Evolutionary conservation across 1,140 invertebrate species (phyloP), one percentile per base, ranked within the genome.

Genomic region (Medauroidea extradentata): DNA sequence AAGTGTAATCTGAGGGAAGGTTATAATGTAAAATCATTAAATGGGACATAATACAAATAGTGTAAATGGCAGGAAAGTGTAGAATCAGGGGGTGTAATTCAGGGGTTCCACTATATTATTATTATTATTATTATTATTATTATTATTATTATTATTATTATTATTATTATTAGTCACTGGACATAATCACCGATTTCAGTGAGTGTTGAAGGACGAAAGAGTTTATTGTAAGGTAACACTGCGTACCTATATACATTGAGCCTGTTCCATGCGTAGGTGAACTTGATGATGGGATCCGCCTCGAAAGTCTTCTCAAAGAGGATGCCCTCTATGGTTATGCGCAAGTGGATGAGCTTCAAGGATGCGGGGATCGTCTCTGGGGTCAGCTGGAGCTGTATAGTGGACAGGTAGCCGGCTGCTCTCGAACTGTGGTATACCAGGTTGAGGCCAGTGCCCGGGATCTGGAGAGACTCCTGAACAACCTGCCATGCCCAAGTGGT

Each of bases 191-290:
- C n/a, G n/a, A n/a, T n/a, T n/a, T n/a, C n/a, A n/a, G n/a, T n/a
- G n/a, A n/a, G n/a, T n/a, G n/a, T n/a, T n/a, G n/a, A n/a, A n/a
- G n/a, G n/a, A n/a, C n/a, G n/a, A n/a, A n/a, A n/a, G n/a, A n/a
- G n/a, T n/a, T n/a, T n/a, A n/a, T n/a, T n/a, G n/a, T n/a, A n/a
- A n/a, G n/a, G n/a, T n/a, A n/a, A n/a, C n/a, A 46, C 7, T 13
- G 29, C 59, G 62, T 63, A 75, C 73, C 72, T 70, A 71, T 98
- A 98, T n/a, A 96, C 93, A 71, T 99, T 98, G 2, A 93, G 76
- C 60, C 94, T 81, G 71, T 98, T 95, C 96, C 96, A 98, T 0
- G 93, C 88, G 71, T 96, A 98, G 0, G 94, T 96, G 70, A 94
- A 97, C 71, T 95, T 96, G 44, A 98, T 94, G 9, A 93, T 86